These are phyloP conservation scores for Parauchenoglanis punctatus DNA, from an alignment of 2,797 vertebrate species.

Conservation along the genomic window DNA sequence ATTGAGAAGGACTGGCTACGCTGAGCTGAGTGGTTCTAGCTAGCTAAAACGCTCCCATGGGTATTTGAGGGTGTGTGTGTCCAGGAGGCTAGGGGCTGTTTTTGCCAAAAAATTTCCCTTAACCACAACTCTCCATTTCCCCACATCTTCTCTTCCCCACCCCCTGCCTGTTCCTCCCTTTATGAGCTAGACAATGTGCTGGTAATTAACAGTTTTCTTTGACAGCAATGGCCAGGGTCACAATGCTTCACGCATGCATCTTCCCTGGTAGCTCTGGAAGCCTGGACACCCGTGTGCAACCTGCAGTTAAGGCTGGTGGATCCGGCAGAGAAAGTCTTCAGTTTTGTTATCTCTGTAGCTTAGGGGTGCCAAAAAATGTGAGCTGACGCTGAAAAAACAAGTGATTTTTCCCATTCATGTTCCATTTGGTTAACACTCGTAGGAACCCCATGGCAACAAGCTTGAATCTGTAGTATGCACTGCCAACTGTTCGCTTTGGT, in stretches of 20 bases:
- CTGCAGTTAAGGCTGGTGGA: conserved; percentile 36
- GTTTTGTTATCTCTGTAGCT: conserved; percentile 44
- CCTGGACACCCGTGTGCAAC: neutral
- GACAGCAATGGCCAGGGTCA: conserved; percentile 32
- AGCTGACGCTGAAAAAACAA: conserved; percentile 41
- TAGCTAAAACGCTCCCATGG: conserved; percentile 20
- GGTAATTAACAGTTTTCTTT: conserved; percentile 57
- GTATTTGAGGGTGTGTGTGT: conserved; percentile 40
- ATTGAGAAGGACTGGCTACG: neutral
- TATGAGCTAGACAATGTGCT: conserved; percentile 56
- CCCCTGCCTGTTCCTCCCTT: conserved; percentile 35
- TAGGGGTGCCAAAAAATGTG: conserved; percentile 53
- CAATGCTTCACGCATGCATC: conserved; percentile 33
- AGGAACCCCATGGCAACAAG: conserved; percentile 45
- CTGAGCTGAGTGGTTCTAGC: conserved; percentile 28
- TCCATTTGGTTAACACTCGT: conserved; percentile 41
- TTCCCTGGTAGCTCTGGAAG: conserved; percentile 18
- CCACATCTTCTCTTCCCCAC: conserved; percentile 12
- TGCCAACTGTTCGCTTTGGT: conserved; percentile 41
- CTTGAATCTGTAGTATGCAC: conserved; percentile 30
- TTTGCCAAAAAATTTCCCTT: conserved; percentile 33
- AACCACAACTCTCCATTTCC: conserved; percentile 44
- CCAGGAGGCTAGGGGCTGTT: conserved; percentile 38
- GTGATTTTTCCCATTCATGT: conserved; percentile 46
- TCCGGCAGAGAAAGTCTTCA: conserved; percentile 16